Evolutionary conservation across 2,113 vertebrate genomes (phyloP).

Genomic region (Sapajus apella): DNA sequence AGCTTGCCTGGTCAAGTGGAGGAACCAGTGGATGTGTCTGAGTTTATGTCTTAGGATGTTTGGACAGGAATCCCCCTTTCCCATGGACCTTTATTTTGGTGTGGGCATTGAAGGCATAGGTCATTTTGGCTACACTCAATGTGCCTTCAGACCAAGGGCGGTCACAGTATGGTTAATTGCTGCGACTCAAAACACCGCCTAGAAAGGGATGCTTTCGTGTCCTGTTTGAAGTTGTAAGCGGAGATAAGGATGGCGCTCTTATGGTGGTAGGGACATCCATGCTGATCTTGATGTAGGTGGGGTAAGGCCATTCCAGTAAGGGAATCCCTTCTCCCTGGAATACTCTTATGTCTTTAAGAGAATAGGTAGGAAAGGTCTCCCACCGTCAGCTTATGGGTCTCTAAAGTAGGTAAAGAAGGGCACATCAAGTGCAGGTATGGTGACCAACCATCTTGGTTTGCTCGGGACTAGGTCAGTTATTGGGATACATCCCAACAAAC

Average conservation of each 20-base stretch:
- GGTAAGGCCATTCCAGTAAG: not conserved
- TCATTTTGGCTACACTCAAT: not conserved
- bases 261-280: not conserved
- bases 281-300: not conserved
- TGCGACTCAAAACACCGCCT: not conserved
- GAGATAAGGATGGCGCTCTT: not conserved
- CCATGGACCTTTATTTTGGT: not conserved
- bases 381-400: not conserved
- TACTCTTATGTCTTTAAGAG: not conserved
- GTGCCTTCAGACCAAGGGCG: not conserved
- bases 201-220: not conserved
- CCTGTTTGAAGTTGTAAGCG: not conserved
- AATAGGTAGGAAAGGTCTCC: not conserved
- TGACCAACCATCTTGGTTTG: not conserved
- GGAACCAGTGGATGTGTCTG: not conserved
- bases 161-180: not conserved
- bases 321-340: not conserved
- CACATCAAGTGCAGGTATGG: not conserved
- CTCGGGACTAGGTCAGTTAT: not conserved
- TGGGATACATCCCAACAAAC: not conserved
- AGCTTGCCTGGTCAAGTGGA: not conserved
- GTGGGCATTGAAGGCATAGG: not conserved
- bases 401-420: not conserved
- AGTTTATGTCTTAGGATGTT: not conserved
- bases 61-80: not conserved